A percentile compares a stretch with the other conserved stretches of the same genome.
Conservation (phyloP, 2,888 invertebrate genomes). For the Plusia festucae region DNA sequence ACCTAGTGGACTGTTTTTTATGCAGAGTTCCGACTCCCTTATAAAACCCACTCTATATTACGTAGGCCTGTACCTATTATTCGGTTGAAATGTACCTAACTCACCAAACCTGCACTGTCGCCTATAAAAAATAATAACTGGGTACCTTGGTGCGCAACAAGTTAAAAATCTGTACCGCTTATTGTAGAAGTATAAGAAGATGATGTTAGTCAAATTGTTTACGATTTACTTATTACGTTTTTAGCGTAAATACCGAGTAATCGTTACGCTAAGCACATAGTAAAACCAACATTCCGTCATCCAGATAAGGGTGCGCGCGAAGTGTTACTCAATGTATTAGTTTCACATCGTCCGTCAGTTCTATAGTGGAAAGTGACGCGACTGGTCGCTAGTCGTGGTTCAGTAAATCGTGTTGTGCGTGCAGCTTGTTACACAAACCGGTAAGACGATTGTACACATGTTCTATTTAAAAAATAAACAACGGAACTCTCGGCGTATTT, state of each 20-base stretch:
- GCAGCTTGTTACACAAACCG: conserved; percentile 61
- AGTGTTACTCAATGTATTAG: conserved; percentile 61
- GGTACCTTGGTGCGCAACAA: too few relatives aligned
- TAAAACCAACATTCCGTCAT: conserved; percentile 70
- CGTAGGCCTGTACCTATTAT: too few relatives aligned
- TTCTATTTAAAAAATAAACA: conserved; percentile 60
- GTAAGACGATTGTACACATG: conserved; percentile 65
- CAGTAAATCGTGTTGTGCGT: conserved; percentile 53
- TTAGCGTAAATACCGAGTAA: conserved; percentile 35
- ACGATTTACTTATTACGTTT: conserved; percentile 17
- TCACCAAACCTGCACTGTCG: too few relatives aligned
- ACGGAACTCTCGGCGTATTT: conserved; percentile 35
- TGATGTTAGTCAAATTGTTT: background rate
- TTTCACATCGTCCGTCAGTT: conserved; percentile 64
- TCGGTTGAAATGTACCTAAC: too few relatives aligned
- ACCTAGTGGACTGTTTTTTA: too few relatives aligned
- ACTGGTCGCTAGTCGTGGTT: conserved; percentile 54
- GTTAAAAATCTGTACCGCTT: too few relatives aligned
- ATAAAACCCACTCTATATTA: too few relatives aligned
- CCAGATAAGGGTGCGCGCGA: conserved; percentile 73
- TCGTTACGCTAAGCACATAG: conserved; percentile 56
- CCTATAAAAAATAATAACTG: too few relatives aligned
- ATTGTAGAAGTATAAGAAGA: background rate
- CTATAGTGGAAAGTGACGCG: conserved; percentile 62
- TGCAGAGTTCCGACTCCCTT: background rate